Percentiles rank a stretch among this genome's conserved stretches.
These are phyloP conservation scores for Coelopa pilipes DNA, from an alignment of 2,888 invertebrate species.

Conservation along the genomic window DNA sequence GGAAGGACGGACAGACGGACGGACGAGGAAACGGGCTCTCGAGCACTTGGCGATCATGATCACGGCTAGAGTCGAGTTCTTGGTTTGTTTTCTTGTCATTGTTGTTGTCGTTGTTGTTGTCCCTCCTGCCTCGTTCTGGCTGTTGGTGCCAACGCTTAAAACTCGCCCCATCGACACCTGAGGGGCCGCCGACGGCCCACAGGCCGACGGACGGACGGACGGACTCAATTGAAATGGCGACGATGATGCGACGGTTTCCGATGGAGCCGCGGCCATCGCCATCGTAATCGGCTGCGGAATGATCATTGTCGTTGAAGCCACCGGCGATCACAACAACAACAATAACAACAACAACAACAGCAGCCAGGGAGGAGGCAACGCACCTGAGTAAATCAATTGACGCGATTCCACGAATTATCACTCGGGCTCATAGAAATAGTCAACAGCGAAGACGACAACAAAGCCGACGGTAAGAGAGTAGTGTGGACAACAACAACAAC, in stretches of 20 bases:
- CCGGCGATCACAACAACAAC: slow-evolving; percentile 29
- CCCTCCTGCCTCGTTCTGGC: neutral
- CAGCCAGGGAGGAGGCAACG: slow-evolving; percentile 47
- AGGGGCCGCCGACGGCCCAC: slow-evolving; percentile 48
- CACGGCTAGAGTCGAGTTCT: slow-evolving; percentile 22
- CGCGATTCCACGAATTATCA: slow-evolving; percentile 64
- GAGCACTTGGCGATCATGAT: slow-evolving; percentile 22
- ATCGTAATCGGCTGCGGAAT: slow-evolving; percentile 1
- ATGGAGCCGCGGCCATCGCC: slow-evolving; percentile 25
- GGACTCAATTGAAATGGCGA: slow-evolving; percentile 48
- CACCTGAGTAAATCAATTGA: slow-evolving; percentile 68
- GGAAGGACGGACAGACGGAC: neutral
- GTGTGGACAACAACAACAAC: too few relatives aligned
- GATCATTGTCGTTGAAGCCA: slow-evolving; percentile 46
- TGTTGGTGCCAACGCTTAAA: slow-evolving; percentile 37
- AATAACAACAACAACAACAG: slow-evolving; percentile 35
- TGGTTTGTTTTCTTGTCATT: neutral
- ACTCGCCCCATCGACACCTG: slow-evolving; percentile 48
- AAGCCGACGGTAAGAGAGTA: neutral
- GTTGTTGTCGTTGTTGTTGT: slow-evolving; percentile 15
- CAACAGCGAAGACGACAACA: slow-evolving; percentile 24
- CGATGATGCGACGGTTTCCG: slow-evolving; percentile 53
- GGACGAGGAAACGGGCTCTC: neutral
- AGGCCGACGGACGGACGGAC: neutral
- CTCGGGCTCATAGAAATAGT: slow-evolving; percentile 7